These are phyloP conservation scores for Anoplolepis gracilipes DNA, from an alignment of 1,140 invertebrate genomes.

Conservation along the genomic window DNA sequence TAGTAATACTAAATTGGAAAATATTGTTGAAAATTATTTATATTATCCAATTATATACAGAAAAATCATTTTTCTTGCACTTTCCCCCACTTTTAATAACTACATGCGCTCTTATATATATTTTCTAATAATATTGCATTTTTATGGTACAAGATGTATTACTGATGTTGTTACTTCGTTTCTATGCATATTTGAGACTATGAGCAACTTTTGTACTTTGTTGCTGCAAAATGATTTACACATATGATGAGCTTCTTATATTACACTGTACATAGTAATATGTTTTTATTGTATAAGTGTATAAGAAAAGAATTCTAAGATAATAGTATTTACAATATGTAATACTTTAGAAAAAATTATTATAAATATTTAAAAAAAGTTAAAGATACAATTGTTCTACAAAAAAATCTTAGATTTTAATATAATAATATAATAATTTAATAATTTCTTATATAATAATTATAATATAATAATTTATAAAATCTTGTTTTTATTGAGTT, in stretches of 20 bases:
- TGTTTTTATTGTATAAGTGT: constrained; percentile 57
- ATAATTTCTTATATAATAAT: too few relatives aligned
- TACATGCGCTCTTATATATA: neutral
- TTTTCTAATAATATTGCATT: neutral
- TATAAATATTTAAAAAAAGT: constrained; percentile 42
- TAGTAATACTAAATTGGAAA: neutral
- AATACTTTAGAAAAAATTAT: constrained; percentile 21
- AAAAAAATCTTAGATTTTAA: neutral
- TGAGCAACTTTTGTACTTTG: constrained; percentile 5
- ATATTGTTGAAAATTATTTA: neutral
- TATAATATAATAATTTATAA: too few relatives aligned
- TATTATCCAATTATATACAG: neutral
- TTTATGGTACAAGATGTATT: neutral
- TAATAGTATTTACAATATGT: constrained; percentile 20
- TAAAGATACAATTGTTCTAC: constrained; percentile 8
- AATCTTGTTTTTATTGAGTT: neutral
- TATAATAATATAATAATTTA: too few relatives aligned
- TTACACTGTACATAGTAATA: constrained; percentile 48
- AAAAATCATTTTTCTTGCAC: neutral
- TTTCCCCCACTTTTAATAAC: neutral
- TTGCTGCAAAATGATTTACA: constrained; percentile 4
- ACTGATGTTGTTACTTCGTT: neutral
- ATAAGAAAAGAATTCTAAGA: constrained; percentile 31
- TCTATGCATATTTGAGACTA: constrained; percentile 16
- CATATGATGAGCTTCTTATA: constrained; percentile 28